These are phyloP conservation scores for Eumacrocentrus americanus DNA, from an alignment of 2,888 invertebrate species.

Conservation along the genomic window DNA sequence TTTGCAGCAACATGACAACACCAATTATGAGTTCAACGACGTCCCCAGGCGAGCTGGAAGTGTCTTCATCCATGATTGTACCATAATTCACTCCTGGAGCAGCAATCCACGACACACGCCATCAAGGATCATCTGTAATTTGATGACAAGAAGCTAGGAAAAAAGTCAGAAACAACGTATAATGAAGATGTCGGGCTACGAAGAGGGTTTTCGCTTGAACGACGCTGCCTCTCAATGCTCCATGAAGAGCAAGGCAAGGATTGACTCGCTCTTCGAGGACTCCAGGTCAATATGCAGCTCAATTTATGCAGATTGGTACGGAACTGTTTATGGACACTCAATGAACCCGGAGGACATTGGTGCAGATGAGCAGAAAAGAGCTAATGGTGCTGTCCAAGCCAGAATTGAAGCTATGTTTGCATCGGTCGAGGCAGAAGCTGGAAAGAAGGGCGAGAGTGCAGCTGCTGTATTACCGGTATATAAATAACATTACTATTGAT, in stretches of 20 bases:
- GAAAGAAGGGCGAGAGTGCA: slow-evolving; percentile 54
- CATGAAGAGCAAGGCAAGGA: slow-evolving; percentile 62
- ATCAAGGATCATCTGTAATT: no score
- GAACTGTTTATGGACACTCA: slow-evolving; percentile 36
- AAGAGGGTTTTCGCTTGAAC: slow-evolving; percentile 54
- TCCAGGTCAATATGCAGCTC: slow-evolving; percentile 67
- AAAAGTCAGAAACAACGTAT: slow-evolving; percentile 2
- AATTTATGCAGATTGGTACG: slow-evolving; percentile 49
- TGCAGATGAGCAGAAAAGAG: slow-evolving; percentile 57
- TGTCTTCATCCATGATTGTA: neutral
- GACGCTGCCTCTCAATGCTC: slow-evolving; percentile 58
- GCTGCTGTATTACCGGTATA: slow-evolving; percentile 55
- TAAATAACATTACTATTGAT: no score
- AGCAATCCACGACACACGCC: neutral
- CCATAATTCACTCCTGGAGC: neutral
- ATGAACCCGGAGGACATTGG: slow-evolving; percentile 52
- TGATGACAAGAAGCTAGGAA: neutral
- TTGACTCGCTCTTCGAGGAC: slow-evolving; percentile 85
- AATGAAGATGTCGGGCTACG: slow-evolving; percentile 48
- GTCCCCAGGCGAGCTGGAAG: slow-evolving; percentile 10
- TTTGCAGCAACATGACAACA: neutral
- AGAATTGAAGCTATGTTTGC: slow-evolving; percentile 85
- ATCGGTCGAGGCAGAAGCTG: slow-evolving; percentile 58
- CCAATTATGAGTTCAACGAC: neutral
- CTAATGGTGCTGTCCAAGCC: slow-evolving; percentile 80